These are phyloP conservation scores for Trinectes maculatus DNA, from an alignment of 2,113 vertebrate species.

Conservation along the genomic window DNA sequence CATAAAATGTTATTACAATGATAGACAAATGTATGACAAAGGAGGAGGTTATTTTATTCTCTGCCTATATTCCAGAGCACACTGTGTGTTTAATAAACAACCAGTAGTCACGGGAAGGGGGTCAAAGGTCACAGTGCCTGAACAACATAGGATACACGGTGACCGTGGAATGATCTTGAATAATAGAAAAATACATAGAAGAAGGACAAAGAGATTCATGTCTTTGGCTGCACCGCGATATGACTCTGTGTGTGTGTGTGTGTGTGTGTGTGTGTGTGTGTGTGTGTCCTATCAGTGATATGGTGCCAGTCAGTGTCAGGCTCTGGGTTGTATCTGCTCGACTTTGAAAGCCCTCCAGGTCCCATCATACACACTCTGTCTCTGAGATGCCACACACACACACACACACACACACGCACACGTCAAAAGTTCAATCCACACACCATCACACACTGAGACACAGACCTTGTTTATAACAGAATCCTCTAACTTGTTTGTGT, in stretches of 20 bases:
- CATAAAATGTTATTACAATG: neutral
- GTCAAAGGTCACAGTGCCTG: slow-evolving; percentile 11
- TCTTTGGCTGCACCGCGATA: neutral
- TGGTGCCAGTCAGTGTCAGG: slow-evolving; percentile 26
- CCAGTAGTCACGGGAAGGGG: neutral
- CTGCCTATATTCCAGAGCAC: too few relatives aligned
- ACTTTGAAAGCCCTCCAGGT: slow-evolving; percentile 40
- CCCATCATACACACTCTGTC: slow-evolving; percentile 11
- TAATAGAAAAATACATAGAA: neutral
- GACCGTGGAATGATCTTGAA: neutral
- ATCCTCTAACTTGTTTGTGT: slow-evolving; percentile 26
- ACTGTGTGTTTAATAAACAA: too few relatives aligned
- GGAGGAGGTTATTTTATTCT: too few relatives aligned
- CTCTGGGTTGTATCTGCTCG: slow-evolving; percentile 23
- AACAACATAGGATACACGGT: neutral
- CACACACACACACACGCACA: neutral
- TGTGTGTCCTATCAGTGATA: slow-evolving; percentile 37
- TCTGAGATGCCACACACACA: slow-evolving; percentile 20
- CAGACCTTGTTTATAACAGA: slow-evolving; percentile 54
- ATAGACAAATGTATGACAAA: too few relatives aligned
- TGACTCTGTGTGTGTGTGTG: slow-evolving; percentile 16
- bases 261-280: slow-evolving; percentile 9
- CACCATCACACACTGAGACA: slow-evolving; percentile 35
- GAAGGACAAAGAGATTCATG: slow-evolving; percentile 1
- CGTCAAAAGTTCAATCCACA: slow-evolving; percentile 40